Evolutionary conservation across 2,113 vertebrate genomes (phyloP), one percentile per base, ranked within the genome.

Genomic region (Anoura caudifer): DNA sequence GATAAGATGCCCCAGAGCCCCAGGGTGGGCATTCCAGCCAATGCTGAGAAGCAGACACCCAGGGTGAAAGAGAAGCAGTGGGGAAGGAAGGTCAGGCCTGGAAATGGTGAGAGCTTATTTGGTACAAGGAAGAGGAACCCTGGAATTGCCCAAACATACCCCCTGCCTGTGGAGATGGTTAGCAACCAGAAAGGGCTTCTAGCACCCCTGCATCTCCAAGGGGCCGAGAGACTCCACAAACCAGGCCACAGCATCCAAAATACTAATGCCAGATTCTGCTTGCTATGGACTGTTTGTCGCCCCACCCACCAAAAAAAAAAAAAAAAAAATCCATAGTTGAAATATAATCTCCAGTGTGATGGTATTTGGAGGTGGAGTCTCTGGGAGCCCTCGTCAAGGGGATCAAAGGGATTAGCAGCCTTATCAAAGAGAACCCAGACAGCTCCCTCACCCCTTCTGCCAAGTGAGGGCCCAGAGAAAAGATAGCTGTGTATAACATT

Each of bases 201-300:
- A 36, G 54, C 1, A 0, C 41, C 22, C 43, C 50, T 11, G 2
- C 0, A 0, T 0, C 31, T 26, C 73, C 67, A 36, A 31, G 82
- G 76, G 43, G 9, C 56, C 13, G 4, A 76, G 59, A 6, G 54
- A 26, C 87, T 33, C 47, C 65, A 41, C 9, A 7, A 13, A 6
- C 10, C 24, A 26, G 70, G 17, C 45, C 14, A 19, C 43, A 31
- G 54, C 11, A 24, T 83, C 91, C 38, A 26, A 91, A 67, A 52
- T 2, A 19, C 5, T 12, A 17, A 63, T 10, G 7, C 52, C 54
- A 14, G 28, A 38, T 67, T 38, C 31, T 41, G 15, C 28, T 63
- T 4, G 0, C 52, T 41, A 1, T 22, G 24, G 41, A 26, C 41
- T 93, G 61, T 45, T 9, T 69, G 59, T 28, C 11, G 3, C 10